Base-by-base conservation (phyloP, 2,888 invertebrate genomes). In the Amiota minor region DNA sequence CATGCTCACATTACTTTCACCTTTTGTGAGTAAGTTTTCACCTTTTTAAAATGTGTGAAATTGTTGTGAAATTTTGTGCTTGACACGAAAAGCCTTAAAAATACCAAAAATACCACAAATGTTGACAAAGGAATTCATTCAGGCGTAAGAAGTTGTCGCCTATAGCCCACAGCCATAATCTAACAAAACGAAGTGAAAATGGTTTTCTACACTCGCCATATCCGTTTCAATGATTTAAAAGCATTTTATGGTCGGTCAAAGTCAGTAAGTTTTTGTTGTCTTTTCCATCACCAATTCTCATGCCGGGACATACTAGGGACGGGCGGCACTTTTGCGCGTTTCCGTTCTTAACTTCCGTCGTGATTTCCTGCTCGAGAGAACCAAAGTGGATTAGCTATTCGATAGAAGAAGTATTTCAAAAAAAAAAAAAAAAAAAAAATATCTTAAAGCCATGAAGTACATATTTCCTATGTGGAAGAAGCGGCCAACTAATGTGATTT, bases 181-280 rank as follows among this genome's bases (percentile, higher is more conserved):
- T 56, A 45, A 35, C 35, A 59, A 59, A 56, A 9, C 23, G 2
- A 23, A 56, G 56, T 16, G 18, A 59, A 59, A 59, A 59, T 16
- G 18, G 8, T 53, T 12, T n/a, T 12, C 53, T 53, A 53, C 53
- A 53, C 12, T n/a, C 59, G 59, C 16, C 62, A 35, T 35, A 62
- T 62, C 45, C 62, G 62, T 35, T 35, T 35, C 10, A 62, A 62
- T 35, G 62, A 62, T 62, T 62, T 62, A 62, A 62, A 62, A 62
- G 62, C 62, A 35, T 62, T 62, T 62, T 62, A 14, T 14, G 23
- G 62, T 45, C 35, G 35, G 35, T 62, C n/a, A 62, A 62, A 45
- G 20, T 62, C 12, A n/a, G 1, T 23, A 62, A 35, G 35, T 62
- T 62, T 62, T 62, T 62, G n/a, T 14, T 18, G 1, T 23, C 20